A percentile compares a stretch with the other conserved stretches of the same genome.
Conservation (phyloP, 2,113 vertebrate species). For the Illadopsis cleaveri region DNA sequence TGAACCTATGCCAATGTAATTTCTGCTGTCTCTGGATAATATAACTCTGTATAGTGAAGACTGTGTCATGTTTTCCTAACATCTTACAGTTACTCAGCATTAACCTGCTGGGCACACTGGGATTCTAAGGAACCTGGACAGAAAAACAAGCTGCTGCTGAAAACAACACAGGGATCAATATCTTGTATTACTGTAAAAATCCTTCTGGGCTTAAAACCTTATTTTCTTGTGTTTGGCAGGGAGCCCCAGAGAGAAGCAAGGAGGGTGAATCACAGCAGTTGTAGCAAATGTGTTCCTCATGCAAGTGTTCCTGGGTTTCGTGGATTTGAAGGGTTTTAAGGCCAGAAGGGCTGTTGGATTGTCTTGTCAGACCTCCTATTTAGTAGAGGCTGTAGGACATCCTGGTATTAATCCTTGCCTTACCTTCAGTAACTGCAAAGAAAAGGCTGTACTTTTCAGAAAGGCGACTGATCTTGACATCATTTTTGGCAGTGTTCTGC, state of each 20-base stretch:
- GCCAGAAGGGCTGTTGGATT: not conserved
- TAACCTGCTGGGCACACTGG: conserved; percentile 60
- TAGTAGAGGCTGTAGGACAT: not conserved
- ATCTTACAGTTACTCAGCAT: conserved; percentile 57
- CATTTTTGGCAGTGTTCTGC: not conserved
- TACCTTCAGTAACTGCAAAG: not conserved
- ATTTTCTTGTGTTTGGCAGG: conserved; percentile 71
- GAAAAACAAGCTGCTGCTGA: conserved; percentile 54
- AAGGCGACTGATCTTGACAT: not conserved
- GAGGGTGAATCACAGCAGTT: conserved; percentile 59
- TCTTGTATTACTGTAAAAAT: conserved; percentile 71
- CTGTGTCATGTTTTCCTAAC: conserved; percentile 40
- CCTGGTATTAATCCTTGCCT: not conserved
- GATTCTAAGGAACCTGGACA: conserved; percentile 40
- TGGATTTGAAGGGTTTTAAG: not conserved
- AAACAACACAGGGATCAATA: conserved; percentile 66
- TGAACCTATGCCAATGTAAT: not conserved
- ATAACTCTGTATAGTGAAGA: not conserved
- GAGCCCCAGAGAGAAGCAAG: conserved; percentile 59
- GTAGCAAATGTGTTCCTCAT: conserved; percentile 49
- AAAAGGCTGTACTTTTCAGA: not conserved
- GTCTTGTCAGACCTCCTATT: not conserved
- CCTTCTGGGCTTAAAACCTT: conserved; percentile 74
- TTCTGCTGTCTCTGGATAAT: not conserved
- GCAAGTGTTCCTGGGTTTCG: not conserved